Evolutionary conservation across 2,113 vertebrate genomes (phyloP), one percentile per base, ranked within the genome.

Genomic region (Malurus alboscapulatus): DNA sequence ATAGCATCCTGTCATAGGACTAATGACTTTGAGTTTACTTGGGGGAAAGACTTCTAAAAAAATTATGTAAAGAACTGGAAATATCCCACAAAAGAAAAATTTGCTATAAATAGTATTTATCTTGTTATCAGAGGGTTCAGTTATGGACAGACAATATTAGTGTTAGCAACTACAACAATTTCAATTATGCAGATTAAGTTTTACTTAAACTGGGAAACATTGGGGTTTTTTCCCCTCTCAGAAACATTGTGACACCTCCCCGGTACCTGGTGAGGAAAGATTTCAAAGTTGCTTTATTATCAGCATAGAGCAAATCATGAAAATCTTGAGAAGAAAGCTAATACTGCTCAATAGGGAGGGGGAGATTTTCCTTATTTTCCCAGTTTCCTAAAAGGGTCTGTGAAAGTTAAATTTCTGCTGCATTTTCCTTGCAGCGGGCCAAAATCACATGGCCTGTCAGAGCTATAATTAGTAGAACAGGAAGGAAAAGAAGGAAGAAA

Each of bases 171-270:
- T 2, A 58, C 17, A 14, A 79, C 13, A 65, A 69, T 42, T 62
- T 65, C 36, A 25, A 44, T 78, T 34, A 77, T 15, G 17, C 16
- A 66, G n/a, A 58, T 47, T 51, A 34, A 24, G 10, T 77, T 92
- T 84, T 58, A 14, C 44, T 38, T 38, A 38, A 38, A 38, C 26
- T 65, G 55, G 27, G 10, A 67, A 61, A 40, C 18, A 73, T 1
- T 0, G 1, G 10, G 4, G 11, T 3, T 7, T 44, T 59, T 71
- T n/a, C 25, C 11, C 3, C 38, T 66, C 10, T 65, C 27, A 53
- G 30, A 68, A 79, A 79, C 6, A 67, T 6, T 14, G 27, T 50
- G n/a, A 87, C 9, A 71, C n/a, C 21, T 81, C 18, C 27, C 4
- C 16, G 73, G 29, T 26, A 72, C 4, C 10, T 32, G 34, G 38